Evolutionary conservation across 1,140 invertebrate genomes (phyloP), one percentile per base, ranked within the genome.

Genomic region (Neomicropteryx cornuta): DNA sequence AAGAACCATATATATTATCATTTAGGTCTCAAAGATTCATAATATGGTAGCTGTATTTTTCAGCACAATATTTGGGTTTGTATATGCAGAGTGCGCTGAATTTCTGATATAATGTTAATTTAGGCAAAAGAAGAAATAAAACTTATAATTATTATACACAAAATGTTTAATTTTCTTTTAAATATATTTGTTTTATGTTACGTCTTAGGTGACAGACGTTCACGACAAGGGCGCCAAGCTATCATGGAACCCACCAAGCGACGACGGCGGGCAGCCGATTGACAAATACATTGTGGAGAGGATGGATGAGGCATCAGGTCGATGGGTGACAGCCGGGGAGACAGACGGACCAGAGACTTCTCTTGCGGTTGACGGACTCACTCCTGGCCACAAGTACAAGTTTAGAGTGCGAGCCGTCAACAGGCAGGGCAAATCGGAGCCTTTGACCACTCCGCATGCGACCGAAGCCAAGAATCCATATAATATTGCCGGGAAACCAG

Each of bases 381-480:
- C 71, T 23, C 87, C 90, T 0, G 87, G 85, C 38, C 88, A 97
- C 51, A 92, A 93, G 59, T 98, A 98, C 66, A 94, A 95, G 62
- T 97, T 97, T 72, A 68, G 94, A 42, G 93, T 98, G 0, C 74
- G 85, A 19, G 94, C 95, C 18, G 88, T 92, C 22, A 99, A 99
- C 54, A 85, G 61, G 42, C 87, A 97, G 72, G 96, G 95, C 33
- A 86, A 85, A 62, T 96, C 93, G 17, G 92, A 97, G 51, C 93
- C 94, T 14, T 68, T 99, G 2, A 83, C 84, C 1, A 82, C 90
- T 13, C 71, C 76, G n/a, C 80, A 88, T 51, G 74, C 85, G n/a
- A 90, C 87, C 44, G 82, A 95, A 62, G 96, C 96, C 29, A 98
- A 97, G 61, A 97, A 99, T 86, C 95, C 95, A 31, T 99, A 87